A percentile compares a stretch with the other conserved stretches of the same genome.
phyloP scores from a whole-genome alignment of 2,113 vertebrate genomes.

The Daubentonia madagascariensis region DNA sequence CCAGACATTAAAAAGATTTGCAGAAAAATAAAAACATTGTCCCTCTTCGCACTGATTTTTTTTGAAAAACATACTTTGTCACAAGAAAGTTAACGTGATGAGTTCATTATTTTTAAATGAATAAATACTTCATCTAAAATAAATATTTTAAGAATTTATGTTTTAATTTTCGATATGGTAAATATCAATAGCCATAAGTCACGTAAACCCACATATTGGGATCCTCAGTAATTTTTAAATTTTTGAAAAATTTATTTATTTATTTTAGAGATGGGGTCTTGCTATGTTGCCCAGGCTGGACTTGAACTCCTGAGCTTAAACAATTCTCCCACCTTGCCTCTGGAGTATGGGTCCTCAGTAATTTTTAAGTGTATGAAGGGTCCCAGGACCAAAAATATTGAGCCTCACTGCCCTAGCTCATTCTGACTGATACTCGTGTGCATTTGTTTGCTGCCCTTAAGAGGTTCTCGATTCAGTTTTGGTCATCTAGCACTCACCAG shows the following conservation, averaged over 20 bases:
- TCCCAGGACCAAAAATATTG: neutral
- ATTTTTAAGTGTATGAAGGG: neutral
- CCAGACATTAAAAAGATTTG: neutral
- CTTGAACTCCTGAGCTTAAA: too few species aligned
- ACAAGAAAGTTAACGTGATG: neutral
- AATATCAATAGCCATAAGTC: neutral
- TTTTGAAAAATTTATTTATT: too few species aligned
- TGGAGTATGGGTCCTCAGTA: neutral
- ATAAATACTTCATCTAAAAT: neutral
- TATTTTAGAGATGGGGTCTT: too few species aligned
- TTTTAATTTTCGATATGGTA: neutral
- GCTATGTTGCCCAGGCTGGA: too few species aligned
- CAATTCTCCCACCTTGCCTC: too few species aligned
- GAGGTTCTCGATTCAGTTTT: too few species aligned
- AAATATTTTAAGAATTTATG: neutral
- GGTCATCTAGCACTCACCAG: accelerated
- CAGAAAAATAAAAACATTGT: neutral
- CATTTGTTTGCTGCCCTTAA: neutral
- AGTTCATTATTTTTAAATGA: constrained; percentile 26
- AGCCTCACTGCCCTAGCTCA: accelerated
- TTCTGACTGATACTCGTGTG: accelerated
- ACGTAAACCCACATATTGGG: neutral
- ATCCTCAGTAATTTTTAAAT: neutral
- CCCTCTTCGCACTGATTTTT: neutral
- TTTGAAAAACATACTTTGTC: neutral